Evolutionary conservation across 2,113 vertebrate genomes (phyloP).

Genomic region (Antennarius striatus): DNA sequence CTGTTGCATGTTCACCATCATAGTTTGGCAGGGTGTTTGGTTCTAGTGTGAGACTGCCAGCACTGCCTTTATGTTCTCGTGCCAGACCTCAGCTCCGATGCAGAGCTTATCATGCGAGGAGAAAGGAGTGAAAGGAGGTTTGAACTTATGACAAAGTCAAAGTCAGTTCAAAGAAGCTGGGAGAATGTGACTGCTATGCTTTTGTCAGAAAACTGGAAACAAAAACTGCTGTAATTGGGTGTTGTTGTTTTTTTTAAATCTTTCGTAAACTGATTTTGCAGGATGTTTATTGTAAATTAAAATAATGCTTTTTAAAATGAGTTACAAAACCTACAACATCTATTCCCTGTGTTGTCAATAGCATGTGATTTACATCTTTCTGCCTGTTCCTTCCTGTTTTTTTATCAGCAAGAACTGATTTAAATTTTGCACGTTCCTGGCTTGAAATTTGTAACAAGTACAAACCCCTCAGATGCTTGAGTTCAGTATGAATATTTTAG

Average conservation of each 20-base stretch:
- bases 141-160: conserved; percentile 34
- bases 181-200: conserved; percentile 27
- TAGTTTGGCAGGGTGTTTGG: conserved; percentile 20
- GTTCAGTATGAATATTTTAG: too few species aligned
- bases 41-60: conserved; percentile 19
- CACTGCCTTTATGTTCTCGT: conserved; percentile 23
- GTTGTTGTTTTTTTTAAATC: background rate
- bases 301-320: background rate
- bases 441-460: too few species aligned
- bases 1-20: conserved; percentile 30
- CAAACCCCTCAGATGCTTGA: too few species aligned
- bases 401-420: too few species aligned
- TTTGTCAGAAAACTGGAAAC: background rate
- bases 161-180: conserved; percentile 51
- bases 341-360: too few species aligned
- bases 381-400: too few species aligned
- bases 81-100: conserved; percentile 30
- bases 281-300: background rate
- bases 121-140: conserved; percentile 2
- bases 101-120: conserved; percentile 42
- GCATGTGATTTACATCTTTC: too few species aligned
- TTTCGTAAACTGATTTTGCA: background rate
- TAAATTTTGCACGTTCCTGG: too few species aligned
- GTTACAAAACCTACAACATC: background rate
- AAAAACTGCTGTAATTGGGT: background rate